Evolutionary conservation across 1,140 invertebrate genomes (phyloP).

Genomic region (Drosophila rhopaloa): DNA sequence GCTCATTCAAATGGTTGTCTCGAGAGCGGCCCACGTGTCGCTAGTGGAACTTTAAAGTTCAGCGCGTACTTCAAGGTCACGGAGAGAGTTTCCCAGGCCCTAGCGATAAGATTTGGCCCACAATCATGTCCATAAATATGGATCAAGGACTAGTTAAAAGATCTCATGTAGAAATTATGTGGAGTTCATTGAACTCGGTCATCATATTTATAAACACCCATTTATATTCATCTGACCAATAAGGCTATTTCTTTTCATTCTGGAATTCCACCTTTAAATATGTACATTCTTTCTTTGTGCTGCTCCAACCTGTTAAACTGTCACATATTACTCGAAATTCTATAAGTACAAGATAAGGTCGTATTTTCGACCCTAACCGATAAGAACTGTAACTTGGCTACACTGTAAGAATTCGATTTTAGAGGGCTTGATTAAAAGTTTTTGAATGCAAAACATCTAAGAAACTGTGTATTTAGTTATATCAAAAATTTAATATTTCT

Average conservation of each 20-base stretch:
- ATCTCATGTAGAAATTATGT: background rate
- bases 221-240: no score
- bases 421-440: no score
- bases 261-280: background rate
- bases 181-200: slow-evolving; percentile 20
- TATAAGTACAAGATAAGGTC: slow-evolving; percentile 39
- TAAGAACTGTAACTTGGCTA: slow-evolving; percentile 40
- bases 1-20: slow-evolving; percentile 24
- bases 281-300: slow-evolving; percentile 2
- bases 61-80: slow-evolving; percentile 24
- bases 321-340: slow-evolving; percentile 29
- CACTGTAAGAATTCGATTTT: slow-evolving; percentile 19
- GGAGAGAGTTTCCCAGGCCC: slow-evolving; percentile 20
- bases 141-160: background rate
- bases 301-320: slow-evolving; percentile 9
- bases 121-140: slow-evolving; percentile 20
- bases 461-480: background rate
- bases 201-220: background rate
- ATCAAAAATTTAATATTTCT: background rate
- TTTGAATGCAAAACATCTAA: background rate
- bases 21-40: slow-evolving; percentile 47
- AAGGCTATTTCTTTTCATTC: background rate
- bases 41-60: slow-evolving; percentile 13
- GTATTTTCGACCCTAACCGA: slow-evolving; percentile 49
- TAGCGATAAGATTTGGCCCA: slow-evolving; percentile 32